Base-by-base conservation (phyloP, 1,140 invertebrate species). In the Acromyrmex echinatior region DNA sequence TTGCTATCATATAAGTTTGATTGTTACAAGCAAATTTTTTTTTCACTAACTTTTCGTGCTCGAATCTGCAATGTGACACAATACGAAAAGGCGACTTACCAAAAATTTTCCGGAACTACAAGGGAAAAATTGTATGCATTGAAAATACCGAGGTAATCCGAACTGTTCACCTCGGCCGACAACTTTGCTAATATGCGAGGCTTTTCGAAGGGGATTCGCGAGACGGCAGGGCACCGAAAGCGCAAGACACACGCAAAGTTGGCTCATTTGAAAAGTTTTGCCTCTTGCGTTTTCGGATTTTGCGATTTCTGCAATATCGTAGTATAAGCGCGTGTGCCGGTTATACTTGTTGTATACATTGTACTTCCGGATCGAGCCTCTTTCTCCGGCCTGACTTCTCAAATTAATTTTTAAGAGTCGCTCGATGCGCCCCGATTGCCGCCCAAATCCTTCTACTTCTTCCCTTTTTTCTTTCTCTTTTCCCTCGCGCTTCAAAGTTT, bases 181-280 rank as follows among this genome's bases (percentile, higher is more conserved):
- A 94, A 94, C 93, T 94, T 94, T 94, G 87, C 91, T 92, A 94
- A 94, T 94, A 94, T 94, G 91, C 92, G 90, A 79, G 85, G 86
- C 70, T 86, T 91, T 78, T 76, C 66, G 68, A 88, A 86, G 60
- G 74, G 81, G 91, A 18, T 56, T 79, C 65, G 91, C 87, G 82
- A 88, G 86, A 87, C 85, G 81, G 68, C 16, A 28, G 76, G 21
- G n/a, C 51, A 71, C 65, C 68, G 71, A 87, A 88, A 91, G 87
- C 78, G 91, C 93, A 94, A 94, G 94, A 94, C 93, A 94, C 92
- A 93, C 93, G 93, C 91, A 94, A 93, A 94, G 94, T 94, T 93
- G 84, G 71, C 80, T 93, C 92, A 93, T 93, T 93, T 93, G 87
- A 87, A 92, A 93, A 93, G 93, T 93, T 93, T 81, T 70, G 78